Evolutionary conservation across 2,113 vertebrate species (phyloP).

Genomic region (Shinisaurus crocodilurus): DNA sequence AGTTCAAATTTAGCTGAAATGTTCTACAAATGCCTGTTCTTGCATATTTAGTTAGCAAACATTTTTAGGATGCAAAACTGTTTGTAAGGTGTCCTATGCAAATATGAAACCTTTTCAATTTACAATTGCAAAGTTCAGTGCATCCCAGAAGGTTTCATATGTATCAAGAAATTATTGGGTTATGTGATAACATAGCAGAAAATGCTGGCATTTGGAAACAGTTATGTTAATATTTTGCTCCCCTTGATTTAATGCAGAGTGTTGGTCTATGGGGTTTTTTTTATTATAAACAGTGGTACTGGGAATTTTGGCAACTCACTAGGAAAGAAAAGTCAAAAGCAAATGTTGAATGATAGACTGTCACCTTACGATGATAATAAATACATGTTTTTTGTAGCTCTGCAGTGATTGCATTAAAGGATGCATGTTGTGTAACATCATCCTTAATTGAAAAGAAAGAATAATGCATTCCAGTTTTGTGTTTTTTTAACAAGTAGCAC

Average conservation of each 20-base stretch:
- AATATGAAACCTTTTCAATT: conserved; percentile 66
- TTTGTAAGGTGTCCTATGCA: conserved; percentile 52
- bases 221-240: not conserved
- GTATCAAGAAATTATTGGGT: conserved; percentile 53
- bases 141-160: conserved; percentile 56
- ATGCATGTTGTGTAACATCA: not conserved
- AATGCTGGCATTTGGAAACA: conserved; percentile 43
- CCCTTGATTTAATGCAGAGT: not conserved
- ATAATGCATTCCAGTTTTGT: not conserved
- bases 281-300: conserved; percentile 17
- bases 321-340: not conserved
- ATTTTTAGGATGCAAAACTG: conserved; percentile 47
- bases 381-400: not conserved
- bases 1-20: conserved; percentile 15
- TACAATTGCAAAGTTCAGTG: conserved; percentile 65
- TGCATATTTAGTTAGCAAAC: conserved; percentile 41
- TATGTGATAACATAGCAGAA: conserved; percentile 36
- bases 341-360: not conserved
- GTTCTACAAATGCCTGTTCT: not conserved
- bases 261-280: conserved; percentile 34
- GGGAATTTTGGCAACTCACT: not conserved
- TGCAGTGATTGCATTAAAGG: not conserved
- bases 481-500: not conserved
- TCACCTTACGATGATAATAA: not conserved
- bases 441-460: not conserved